Percentiles rank a stretch among this genome's conserved stretches.
These are phyloP conservation scores for Tanypteryx hageni DNA, from an alignment of 2,888 invertebrate genomes.

Conservation along the genomic window DNA sequence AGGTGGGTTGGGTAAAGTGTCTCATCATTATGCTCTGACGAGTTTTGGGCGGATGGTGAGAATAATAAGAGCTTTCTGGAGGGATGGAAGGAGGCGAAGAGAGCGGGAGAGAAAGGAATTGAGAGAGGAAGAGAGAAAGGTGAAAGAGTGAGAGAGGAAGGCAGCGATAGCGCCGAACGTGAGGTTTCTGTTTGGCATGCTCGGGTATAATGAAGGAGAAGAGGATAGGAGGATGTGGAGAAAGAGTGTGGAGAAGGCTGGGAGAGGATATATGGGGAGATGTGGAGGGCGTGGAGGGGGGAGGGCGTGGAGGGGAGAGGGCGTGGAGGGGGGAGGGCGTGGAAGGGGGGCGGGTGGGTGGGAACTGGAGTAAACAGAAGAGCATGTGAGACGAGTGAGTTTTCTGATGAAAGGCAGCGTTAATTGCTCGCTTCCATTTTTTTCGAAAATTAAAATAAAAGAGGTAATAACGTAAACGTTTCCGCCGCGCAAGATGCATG, in stretches of 20 bases:
- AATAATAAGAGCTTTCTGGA: neutral
- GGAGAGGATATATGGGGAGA: too few relatives aligned
- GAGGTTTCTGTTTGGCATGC: neutral
- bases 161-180: neutral
- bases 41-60: neutral
- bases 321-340: too few relatives aligned
- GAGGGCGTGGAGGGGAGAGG: too few relatives aligned
- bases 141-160: neutral
- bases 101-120: neutral
- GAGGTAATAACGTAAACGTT: neutral
- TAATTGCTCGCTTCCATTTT: constrained; percentile 19
- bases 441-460: neutral
- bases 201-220: neutral
- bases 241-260: too few relatives aligned
- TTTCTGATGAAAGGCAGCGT: neutral
- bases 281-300: too few relatives aligned
- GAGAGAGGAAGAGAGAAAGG: too few relatives aligned
- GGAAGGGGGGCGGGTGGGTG: too few relatives aligned
- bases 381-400: neutral
- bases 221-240: neutral
- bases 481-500: neutral
- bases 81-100: too few relatives aligned
- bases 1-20: neutral
- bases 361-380: neutral
- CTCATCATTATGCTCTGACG: constrained; percentile 12